These are phyloP conservation scores for Macaca mulatta DNA, from an alignment of 2,113 vertebrate genomes.

Conservation along the genomic window DNA sequence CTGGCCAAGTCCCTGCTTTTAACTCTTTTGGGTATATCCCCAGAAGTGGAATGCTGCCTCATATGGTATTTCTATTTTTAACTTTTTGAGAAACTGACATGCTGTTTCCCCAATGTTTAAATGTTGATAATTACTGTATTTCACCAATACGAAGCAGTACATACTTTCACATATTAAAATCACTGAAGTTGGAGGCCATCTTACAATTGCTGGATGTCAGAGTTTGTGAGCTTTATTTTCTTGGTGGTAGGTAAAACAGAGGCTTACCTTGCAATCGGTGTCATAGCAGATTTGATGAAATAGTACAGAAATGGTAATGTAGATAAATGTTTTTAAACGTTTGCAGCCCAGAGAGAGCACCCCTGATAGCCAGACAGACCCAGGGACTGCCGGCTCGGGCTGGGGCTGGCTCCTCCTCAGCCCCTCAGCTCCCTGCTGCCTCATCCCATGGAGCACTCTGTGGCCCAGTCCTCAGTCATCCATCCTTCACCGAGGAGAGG, in stretches of 20 bases:
- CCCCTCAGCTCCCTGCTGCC: neutral
- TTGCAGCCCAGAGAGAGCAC: neutral
- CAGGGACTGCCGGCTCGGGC: neutral
- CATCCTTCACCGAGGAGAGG: neutral
- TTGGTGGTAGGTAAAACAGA: neutral
- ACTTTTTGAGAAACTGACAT: neutral
- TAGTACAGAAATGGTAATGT: neutral
- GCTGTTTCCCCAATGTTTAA: neutral
- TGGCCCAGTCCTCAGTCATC: neutral
- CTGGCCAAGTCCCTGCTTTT: neutral
- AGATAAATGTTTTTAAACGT: neutral
- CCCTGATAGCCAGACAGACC: neutral
- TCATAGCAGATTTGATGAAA: neutral
- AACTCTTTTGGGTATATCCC: neutral
- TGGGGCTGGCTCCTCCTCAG: neutral
- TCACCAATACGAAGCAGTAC: neutral
- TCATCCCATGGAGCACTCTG: accelerated
- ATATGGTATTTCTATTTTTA: neutral
- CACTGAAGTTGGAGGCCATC: neutral
- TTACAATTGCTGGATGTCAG: neutral
- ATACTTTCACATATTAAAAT: neutral
- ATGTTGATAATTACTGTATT: neutral
- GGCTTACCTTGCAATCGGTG: neutral
- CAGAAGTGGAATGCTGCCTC: neutral
- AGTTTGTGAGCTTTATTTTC: neutral